Evolutionary conservation across 2,113 vertebrate species (phyloP), one percentile per base, ranked within the genome.

Genomic region (Grammomys dolichurus): DNA sequence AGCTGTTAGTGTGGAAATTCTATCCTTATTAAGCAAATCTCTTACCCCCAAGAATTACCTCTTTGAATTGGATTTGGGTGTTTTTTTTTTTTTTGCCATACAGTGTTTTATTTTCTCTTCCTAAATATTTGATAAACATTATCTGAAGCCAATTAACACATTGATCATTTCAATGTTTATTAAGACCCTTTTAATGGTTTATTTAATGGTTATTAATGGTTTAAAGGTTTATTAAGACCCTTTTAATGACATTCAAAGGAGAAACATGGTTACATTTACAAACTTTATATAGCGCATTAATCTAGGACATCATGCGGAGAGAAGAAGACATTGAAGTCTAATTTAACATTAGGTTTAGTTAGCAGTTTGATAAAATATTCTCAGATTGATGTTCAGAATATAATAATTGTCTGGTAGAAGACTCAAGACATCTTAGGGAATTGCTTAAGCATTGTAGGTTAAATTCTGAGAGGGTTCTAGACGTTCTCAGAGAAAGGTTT

Each of bases 81-180:
- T 95, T 97, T 87, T 56, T 56, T 56, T 56, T 94, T 95, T 97
- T 91, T 93, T 95, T 96, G 48, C 72, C 86, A 88, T 87, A 90
- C 8, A 94, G 82, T 87, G 76, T 48, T 96, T 90, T 87, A 70
- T 97, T 88, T 96, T 95, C 54, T 97, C 60, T 95, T 89, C 70
- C 69, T 96, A 90, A 96, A 96, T 98, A 98, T 97, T 98, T 98
- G 96, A 86, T 97, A 97, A 97, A 93, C 87, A 97, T 85, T 97
- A 81, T 97, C 69, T 95, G 63, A 75, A 96, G 91, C 51, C 96
- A 97, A 92, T 96, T 94, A 98, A 73, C 82, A 94, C 95, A 96
- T 51, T 91, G 70, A 95, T 97, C 95, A 96, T 97, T 95, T 96
- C 84, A 89, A 85, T 97, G 90, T 94, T 98, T 96, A 95, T 96